Evolutionary conservation across 1,140 invertebrate species (phyloP).

Genomic region (Ruditapes philippinarum): DNA sequence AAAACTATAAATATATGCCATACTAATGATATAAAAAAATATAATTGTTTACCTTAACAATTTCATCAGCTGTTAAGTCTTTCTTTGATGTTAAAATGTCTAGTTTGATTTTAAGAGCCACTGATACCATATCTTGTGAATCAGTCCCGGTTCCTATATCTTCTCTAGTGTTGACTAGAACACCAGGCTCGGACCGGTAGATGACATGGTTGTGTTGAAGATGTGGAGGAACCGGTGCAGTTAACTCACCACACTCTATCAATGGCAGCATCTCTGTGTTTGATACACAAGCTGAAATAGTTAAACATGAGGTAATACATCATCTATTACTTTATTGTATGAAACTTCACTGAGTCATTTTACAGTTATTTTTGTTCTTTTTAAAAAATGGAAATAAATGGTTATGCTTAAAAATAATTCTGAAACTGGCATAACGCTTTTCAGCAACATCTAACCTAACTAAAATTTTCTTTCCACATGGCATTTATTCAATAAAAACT

Average conservation of each 20-base stretch:
- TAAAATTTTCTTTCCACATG: too few species aligned
- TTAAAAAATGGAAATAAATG: too few species aligned
- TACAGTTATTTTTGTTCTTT: too few species aligned
- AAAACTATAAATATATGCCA: too few species aligned
- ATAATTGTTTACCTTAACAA: conserved; percentile 76
- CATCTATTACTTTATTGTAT: too few species aligned
- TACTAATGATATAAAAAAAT: too few species aligned
- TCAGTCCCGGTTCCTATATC: conserved; percentile 72
- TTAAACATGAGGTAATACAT: too few species aligned
- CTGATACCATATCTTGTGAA: conserved; percentile 89
- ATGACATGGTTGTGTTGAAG: conserved; percentile 73
- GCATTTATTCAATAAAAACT: too few species aligned
- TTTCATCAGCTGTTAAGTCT: conserved; percentile 61
- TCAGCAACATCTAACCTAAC: too few species aligned
- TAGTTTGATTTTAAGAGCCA: conserved; percentile 91
- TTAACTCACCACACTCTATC: conserved; percentile 45
- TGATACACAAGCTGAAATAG: conserved; percentile 31
- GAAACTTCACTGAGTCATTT: too few species aligned
- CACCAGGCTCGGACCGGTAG: conserved; percentile 79
- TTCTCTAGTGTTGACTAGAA: conserved; percentile 65
- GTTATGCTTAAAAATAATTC: too few species aligned
- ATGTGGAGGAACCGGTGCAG: conserved; percentile 64
- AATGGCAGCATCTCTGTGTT: neutral
- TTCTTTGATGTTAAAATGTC: conserved; percentile 73
- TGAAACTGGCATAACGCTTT: too few species aligned